Conservation (phyloP, 2,888 invertebrate species). For the Reticulitermes lucifugus region DNA sequence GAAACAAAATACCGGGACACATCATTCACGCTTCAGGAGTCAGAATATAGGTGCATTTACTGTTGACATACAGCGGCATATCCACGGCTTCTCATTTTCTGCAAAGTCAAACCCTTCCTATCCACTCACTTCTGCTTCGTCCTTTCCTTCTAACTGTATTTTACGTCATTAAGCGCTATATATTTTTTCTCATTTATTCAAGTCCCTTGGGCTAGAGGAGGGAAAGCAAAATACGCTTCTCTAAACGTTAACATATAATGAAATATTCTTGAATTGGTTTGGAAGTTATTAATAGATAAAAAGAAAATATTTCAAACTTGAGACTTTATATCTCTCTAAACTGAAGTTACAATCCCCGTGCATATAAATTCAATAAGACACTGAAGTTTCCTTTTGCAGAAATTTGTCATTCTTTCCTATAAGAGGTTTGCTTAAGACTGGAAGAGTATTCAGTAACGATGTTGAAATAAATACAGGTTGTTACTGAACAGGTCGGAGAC, state of each 20-base stretch:
- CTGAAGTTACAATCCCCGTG: neutral
- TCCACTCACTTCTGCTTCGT: neutral
- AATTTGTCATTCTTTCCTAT: no score
- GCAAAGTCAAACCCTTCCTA: neutral
- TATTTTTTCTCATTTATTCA: conserved; percentile 1
- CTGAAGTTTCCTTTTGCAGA: neutral
- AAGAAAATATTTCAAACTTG: neutral
- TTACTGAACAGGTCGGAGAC: no score
- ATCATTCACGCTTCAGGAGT: neutral
- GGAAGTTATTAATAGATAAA: neutral
- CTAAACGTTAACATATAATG: conserved; percentile 1
- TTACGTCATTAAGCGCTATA: neutral
- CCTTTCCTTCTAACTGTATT: neutral
- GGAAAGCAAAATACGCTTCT: neutral
- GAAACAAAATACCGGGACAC: neutral
- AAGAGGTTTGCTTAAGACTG: no score
- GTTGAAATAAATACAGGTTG: neutral
- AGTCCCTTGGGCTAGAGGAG: neutral
- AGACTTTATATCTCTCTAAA: neutral
- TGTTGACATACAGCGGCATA: neutral
- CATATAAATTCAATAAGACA: neutral
- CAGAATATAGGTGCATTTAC: neutral
- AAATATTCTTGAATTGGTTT: neutral
- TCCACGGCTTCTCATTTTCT: neutral
- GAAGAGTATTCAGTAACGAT: neutral